phyloP scores from a whole-genome alignment of 2,797 vertebrate species.

The Tragopan temminckii region DNA sequence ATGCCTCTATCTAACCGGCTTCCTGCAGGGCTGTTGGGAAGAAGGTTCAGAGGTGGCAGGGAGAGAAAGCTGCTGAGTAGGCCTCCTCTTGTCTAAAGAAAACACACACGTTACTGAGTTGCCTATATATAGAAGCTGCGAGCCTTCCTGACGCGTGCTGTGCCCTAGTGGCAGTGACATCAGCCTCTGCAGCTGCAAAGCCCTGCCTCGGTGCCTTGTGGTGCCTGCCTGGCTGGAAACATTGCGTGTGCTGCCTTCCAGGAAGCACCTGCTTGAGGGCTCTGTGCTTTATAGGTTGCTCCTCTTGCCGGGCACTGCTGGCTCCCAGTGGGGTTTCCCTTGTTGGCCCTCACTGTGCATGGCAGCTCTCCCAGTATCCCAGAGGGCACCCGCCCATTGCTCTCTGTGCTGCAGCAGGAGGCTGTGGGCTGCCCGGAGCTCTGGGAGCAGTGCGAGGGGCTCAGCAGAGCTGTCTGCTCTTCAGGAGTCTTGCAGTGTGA shows the following conservation, averaged over 20 bases:
- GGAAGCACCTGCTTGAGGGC: rapidly evolving
- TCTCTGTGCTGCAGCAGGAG: background rate
- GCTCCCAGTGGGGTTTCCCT: background rate
- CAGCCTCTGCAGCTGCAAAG: background rate
- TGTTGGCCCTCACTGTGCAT: background rate
- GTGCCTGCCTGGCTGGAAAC: background rate
- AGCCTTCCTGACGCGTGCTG: background rate
- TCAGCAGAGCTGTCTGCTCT: background rate
- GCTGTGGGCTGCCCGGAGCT: background rate
- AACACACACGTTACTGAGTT: background rate
- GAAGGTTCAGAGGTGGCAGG: background rate
- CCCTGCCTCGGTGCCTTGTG: background rate
- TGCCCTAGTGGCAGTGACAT: background rate
- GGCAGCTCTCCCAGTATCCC: background rate
- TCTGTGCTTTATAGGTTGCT: background rate
- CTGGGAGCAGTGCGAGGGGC: background rate
- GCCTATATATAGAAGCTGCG: background rate
- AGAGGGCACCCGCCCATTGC: rapidly evolving
- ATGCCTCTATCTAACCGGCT: slow-evolving; percentile 18
- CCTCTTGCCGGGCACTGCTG: background rate
- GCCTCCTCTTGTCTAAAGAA: background rate
- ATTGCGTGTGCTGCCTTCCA: background rate
- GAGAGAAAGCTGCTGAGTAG: background rate
- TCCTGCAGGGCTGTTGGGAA: slow-evolving; percentile 7
- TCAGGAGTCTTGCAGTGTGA: background rate